Base-by-base conservation (phyloP, 2,888 invertebrate genomes). In the Linyphia triangularis region DNA sequence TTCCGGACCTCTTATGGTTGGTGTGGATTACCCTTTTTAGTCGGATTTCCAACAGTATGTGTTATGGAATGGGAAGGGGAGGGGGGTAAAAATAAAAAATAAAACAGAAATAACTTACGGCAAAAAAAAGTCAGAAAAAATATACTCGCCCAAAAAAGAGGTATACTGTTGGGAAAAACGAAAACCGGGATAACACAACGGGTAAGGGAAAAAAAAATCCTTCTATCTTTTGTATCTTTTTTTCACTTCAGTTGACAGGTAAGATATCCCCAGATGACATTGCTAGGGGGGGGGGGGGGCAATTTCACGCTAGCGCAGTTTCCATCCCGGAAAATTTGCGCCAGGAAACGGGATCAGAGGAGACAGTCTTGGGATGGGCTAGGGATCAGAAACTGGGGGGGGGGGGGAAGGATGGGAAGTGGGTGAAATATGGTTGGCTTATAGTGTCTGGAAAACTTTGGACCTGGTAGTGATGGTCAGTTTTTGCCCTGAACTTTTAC, bases 181-280 rank as follows among this genome's bases (percentile, higher is more conserved):
- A 40, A 13, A 24, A 37, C 10, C 22, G 26, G 43, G 13, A 28
- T 9, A 16, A 43, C 26, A 5, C 2, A 26, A 13, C 16, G 40
- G 6, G 51, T 40, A 9, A n/a, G 24, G 16, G 28, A 51, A 51
- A 77, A 40, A 77, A 40, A 59, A 30, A 37, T 43, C 51, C 70
- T 16, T 33, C 4, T 77, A 77, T 79, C 79, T 79, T 81, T 81
- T 81, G 70, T 70, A 81, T 81, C 81, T 81, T 81, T 81, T 59
- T 70, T 70, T 69, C 69, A 9, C 69, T 81, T 59, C 81, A 59
- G 30, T 63, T 82, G 70, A 82, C 70, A 82, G 70, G 70, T 70
- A 70, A 70, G 37, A 30, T 30, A 57, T 51, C 51, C n/a, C 69
- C 59, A 70, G 70, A 81, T 81, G 81, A 70, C 81, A 81, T 72